Evolutionary conservation across 1,140 invertebrate genomes (phyloP), one percentile per base, ranked within the genome.

Genomic region (Heliothis virescens): DNA sequence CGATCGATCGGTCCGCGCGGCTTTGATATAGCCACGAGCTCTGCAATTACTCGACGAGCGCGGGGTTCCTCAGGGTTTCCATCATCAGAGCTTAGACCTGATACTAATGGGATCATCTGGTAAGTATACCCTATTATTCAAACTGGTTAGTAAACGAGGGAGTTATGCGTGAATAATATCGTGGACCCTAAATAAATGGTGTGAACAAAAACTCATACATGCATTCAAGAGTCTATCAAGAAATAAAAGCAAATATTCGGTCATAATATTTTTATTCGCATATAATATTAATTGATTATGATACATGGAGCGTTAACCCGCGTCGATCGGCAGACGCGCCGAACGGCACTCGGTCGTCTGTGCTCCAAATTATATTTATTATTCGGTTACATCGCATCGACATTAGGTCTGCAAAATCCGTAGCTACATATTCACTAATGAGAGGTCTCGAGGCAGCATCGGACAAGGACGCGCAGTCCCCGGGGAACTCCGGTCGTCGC

Each of bases 241-340:
- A 60, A 81, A 83, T 80, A 80, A 87, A 89, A 88, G 53, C 80
- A 74, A 63, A 72, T 79, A 52, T 65, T 92, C 88, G 86, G 92
- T 94, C 92, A 94, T 94, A 91, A 93, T 93, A 93, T 87, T 93
- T 94, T 94, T 94, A 94, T 92, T 94, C 91, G 91, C 91, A 93
- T 94, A 94, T 91, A 92, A 92, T 94, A 74, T 59, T 76, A 91
- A 94, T 93, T 93, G 91, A 92, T 94, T 93, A 94, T 94, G 92
- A 93, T 94, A 93, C 93, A 94, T 93, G 89, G 89, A 93, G 89
- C 86, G 87, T 86, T 76, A 91, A 85, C 80, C 86, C 83, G 86
- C 89, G 84, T 85, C 86, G 77, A 80, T 86, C 86, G 80, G 85
- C 84, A 74, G 80, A 82, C 80, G 82, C 83, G 85, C 85, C 85